These are phyloP conservation scores for Chauna torquata DNA, from an alignment of 2,113 vertebrate genomes.

Conservation along the genomic window DNA sequence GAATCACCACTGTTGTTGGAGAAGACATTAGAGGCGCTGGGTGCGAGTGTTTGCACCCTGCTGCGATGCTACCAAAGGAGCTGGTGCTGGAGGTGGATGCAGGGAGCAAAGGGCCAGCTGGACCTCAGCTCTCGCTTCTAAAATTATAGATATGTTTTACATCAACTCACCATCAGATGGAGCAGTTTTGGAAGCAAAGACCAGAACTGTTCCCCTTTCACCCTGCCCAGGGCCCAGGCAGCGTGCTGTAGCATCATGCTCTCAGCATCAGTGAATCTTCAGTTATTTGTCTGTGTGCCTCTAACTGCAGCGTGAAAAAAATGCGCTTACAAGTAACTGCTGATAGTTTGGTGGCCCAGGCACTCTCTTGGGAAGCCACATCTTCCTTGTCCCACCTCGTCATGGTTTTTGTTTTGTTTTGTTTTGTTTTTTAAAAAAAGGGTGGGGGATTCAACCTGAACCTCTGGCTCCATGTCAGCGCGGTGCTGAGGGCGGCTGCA, in stretches of 20 bases:
- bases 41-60: neutral
- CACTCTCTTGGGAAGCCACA: neutral
- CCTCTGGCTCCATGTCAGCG: neutral
- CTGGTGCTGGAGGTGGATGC: neutral
- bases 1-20: neutral
- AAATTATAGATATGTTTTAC: neutral
- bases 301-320: neutral
- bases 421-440: no score
- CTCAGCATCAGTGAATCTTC: neutral
- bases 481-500: neutral
- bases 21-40: neutral
- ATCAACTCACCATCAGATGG: conserved; percentile 57
- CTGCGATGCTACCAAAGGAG: neutral
- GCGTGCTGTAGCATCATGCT: rapidly evolving
- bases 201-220: neutral
- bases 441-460: neutral
- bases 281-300: neutral
- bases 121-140: neutral
- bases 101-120: neutral
- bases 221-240: neutral
- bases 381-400: no score
- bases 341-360: neutral
- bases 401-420: no score
- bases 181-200: conserved; percentile 53
- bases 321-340: rapidly evolving